Evolutionary conservation across 2,888 invertebrate genomes (phyloP), one percentile per base, ranked within the genome.

Genomic region (Apoda limacodes): DNA sequence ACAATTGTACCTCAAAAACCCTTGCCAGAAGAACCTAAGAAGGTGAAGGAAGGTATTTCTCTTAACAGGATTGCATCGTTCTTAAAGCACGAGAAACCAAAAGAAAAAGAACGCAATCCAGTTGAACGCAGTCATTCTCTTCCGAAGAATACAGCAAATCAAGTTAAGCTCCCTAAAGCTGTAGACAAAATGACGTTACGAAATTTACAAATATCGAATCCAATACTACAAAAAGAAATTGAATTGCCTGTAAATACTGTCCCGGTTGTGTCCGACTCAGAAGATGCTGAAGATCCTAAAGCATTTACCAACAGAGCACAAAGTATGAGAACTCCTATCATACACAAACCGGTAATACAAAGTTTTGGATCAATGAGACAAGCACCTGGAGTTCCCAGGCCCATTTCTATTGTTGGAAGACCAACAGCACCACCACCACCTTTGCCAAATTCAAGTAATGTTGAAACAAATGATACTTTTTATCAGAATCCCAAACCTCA

Each of bases 301-400:
- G 61, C 76, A 1, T 85, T 87, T 9, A 87, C 92, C 0, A 87
- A 88, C 67, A 82, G 93, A 29, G 88, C 93, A 1, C 93, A 93
- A 50, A 93, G 93, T 46, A 89, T 93, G 90, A 78, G 92, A 42
- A 87, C 87, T 28, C 82, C 82, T 0, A 53, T 65, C 1, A 52
- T 67, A 0, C 78, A 76, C 9, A 83, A 87, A 50, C 86, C 89
- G 0, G 71, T 76, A 0, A 82, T 92, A 17, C 91, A 88, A 39
- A 87, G 87, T 15, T 93, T 93, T 48, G 93, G 93, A 0, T 93
- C 93, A 0, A 92, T 93, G 91, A 76, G 93, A 14, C 87, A 89
- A 45, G 81, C 89, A 0, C 82, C 85, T 0, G 82, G 82, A 1
- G 67, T 69, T 0, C 87, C 87, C 11, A 78, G 94, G 28, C 93